These are phyloP conservation scores for Micrastur ruficollis DNA, from an alignment of 2,797 vertebrate genomes.

Conservation along the genomic window DNA sequence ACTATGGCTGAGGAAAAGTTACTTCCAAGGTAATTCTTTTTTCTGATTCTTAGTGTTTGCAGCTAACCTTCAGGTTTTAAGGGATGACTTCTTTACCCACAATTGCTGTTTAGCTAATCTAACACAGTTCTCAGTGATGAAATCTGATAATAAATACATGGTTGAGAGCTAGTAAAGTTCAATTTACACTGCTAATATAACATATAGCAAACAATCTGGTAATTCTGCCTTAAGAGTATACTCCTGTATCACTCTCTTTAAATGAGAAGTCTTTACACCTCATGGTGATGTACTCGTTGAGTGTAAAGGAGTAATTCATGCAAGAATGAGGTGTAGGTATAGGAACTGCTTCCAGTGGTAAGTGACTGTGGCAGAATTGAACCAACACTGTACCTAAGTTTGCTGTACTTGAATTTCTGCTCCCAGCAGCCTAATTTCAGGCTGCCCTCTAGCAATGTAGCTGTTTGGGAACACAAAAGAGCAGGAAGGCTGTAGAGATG, in stretches of 20 bases:
- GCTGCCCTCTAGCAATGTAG: not conserved
- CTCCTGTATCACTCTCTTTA: not conserved
- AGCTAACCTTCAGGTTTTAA: not conserved
- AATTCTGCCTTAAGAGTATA: not conserved
- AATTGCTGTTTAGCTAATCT: not conserved
- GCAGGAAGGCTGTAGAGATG: accelerated
- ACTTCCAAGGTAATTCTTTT: not conserved
- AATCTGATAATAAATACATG: not conserved
- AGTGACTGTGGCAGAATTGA: not conserved
- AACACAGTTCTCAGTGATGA: not conserved
- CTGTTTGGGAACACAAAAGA: not conserved
- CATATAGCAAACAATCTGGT: not conserved
- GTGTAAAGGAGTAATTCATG: not conserved
- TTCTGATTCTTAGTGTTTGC: not conserved
- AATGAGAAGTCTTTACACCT: not conserved
- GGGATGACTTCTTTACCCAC: not conserved
- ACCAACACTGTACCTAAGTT: not conserved
- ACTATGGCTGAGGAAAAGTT: not conserved
- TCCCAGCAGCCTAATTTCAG: not conserved
- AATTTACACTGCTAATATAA: not conserved
- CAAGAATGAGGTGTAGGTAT: not conserved
- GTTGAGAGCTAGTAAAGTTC: not conserved
- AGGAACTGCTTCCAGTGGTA: not conserved
- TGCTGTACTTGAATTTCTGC: not conserved
- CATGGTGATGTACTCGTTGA: not conserved